phyloP scores from a whole-genome alignment of 2,113 vertebrate species.

The Amphiprion ocellaris region DNA sequence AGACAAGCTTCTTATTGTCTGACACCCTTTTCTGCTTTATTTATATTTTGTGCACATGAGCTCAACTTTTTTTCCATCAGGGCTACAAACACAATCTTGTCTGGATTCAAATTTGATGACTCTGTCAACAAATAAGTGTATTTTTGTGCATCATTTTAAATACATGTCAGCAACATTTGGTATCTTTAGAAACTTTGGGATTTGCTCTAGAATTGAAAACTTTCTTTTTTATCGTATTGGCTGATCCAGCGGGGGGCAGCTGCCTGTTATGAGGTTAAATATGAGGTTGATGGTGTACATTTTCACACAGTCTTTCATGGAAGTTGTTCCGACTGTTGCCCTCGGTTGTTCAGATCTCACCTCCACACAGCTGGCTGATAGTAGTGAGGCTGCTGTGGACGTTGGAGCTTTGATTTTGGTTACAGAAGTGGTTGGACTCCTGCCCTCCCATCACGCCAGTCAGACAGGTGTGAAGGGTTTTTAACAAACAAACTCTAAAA shows the following conservation, averaged over 20 bases:
- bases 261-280: constrained; percentile 5
- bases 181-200: not conserved
- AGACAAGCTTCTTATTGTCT: not conserved
- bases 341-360: no score
- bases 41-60: not conserved
- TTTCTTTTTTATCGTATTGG: not conserved
- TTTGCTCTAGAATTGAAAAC: not conserved
- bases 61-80: not conserved
- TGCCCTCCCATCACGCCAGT: not conserved
- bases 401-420: not conserved
- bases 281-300: not conserved
- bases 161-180: not conserved
- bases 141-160: not conserved
- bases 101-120: not conserved
- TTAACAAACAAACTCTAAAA: no score
- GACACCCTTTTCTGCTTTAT: not conserved
- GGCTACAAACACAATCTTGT: not conserved
- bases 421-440: no score
- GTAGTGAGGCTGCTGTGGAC: not conserved
- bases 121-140: not conserved
- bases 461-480: not conserved
- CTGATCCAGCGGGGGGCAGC: not conserved
- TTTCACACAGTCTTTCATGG: not conserved
- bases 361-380: not conserved
- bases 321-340: not conserved